Percentiles rank a stretch among this genome's conserved stretches.
Conservation (phyloP, 2,113 vertebrate genomes). For the Phaethornis superciliosus region DNA sequence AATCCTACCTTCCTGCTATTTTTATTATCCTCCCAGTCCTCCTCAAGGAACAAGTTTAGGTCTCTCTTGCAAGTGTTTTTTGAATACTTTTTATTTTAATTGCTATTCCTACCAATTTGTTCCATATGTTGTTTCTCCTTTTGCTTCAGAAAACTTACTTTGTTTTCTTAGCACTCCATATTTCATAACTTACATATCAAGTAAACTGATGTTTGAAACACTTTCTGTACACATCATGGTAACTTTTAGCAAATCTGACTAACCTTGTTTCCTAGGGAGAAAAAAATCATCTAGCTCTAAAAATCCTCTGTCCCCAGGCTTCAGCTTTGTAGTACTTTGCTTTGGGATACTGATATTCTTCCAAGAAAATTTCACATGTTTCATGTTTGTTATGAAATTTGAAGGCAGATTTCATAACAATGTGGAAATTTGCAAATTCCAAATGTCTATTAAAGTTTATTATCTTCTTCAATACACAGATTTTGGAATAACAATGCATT, state of each 20-base stretch:
- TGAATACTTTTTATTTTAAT: conserved; percentile 28
- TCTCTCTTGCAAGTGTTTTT: not conserved
- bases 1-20: conserved; percentile 69
- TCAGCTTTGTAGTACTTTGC: not conserved
- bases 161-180: not conserved
- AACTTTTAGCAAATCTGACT: not conserved
- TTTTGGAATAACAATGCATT: not conserved
- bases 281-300: not conserved
- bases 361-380: not conserved
- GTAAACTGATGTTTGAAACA: not conserved
- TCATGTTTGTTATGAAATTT: not conserved
- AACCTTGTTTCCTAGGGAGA: not conserved
- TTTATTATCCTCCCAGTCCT: conserved; percentile 36
- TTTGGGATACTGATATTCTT: not conserved
- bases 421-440: not conserved
- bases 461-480: not conserved
- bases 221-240: not conserved
- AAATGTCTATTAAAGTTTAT: not conserved
- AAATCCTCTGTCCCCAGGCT: not conserved
- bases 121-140: conserved; percentile 40
- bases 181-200: not conserved
- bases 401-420: conserved; percentile 7
- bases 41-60: not conserved
- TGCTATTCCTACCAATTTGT: conserved; percentile 36
- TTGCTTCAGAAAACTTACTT: not conserved